These are phyloP conservation scores for Mongoloraphidia duomilia DNA, from an alignment of 2,888 invertebrate species.

Conservation along the genomic window DNA sequence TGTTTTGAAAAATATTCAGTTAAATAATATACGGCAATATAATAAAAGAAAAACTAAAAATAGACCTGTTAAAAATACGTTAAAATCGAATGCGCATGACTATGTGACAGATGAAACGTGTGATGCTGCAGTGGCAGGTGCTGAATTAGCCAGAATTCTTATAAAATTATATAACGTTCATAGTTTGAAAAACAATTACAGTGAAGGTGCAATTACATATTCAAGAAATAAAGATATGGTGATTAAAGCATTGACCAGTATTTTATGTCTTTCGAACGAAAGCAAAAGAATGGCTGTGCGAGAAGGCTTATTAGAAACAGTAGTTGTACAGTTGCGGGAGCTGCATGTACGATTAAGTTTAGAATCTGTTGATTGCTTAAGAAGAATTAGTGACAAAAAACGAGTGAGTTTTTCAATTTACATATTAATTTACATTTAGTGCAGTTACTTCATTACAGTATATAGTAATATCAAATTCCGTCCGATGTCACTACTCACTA, in stretches of 20 bases:
- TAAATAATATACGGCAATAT: background rate
- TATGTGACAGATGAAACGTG: background rate
- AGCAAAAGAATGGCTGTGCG: constrained; percentile 32
- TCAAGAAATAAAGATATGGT: constrained; percentile 28
- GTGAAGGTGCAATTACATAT: constrained; percentile 8
- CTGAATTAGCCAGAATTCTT: constrained; percentile 32
- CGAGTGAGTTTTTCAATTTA: constrained; percentile 18
- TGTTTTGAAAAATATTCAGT: background rate
- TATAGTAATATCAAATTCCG: too few relatives aligned
- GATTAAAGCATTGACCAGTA: constrained; percentile 28
- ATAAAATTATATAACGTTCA: constrained; percentile 31
- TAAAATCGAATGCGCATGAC: background rate
- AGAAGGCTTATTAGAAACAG: constrained; percentile 26
- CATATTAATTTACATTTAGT: too few relatives aligned
- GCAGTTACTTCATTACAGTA: too few relatives aligned
- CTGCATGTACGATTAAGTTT: constrained; percentile 32
- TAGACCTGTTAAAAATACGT: background rate
- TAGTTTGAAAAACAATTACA: constrained; percentile 23
- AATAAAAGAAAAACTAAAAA: background rate
- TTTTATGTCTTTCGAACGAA: constrained; percentile 31
- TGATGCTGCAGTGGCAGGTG: constrained; percentile 23
- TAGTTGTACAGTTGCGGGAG: constrained; percentile 31
- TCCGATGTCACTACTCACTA: too few relatives aligned
- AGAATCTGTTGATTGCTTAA: constrained; percentile 31
- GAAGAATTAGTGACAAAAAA: constrained; percentile 29